phyloP scores from a whole-genome alignment of 2,113 vertebrate species.

The Microtus oregoni region DNA sequence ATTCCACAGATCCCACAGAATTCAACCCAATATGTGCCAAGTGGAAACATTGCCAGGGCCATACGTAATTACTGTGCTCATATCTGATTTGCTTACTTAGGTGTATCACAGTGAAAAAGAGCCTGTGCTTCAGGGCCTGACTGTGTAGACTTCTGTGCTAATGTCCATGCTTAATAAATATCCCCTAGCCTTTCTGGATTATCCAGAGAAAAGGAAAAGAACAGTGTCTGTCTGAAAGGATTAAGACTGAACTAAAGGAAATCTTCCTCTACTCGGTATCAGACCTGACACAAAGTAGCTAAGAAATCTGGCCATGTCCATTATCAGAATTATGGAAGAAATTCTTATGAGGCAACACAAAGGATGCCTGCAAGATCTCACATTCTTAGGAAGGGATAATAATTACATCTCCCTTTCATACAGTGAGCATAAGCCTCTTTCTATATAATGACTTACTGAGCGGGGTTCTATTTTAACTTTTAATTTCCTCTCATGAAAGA shows the following conservation, averaged over 20 bases:
- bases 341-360: constrained; percentile 22
- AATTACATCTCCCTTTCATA: not conserved
- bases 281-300: not conserved
- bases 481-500: constrained; percentile 17
- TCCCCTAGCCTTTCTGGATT: not conserved
- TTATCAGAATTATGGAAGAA: not conserved
- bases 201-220: not conserved
- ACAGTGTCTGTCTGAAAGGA: not conserved
- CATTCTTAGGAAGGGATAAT: not conserved
- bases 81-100: not conserved
- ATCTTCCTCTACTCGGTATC: not conserved
- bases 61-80: not conserved
- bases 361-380: not conserved
- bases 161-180: not conserved
- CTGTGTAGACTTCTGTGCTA: not conserved
- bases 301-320: not conserved
- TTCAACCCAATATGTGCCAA: not conserved
- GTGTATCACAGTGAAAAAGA: not conserved
- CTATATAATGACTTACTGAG: not conserved
- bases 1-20: not conserved
- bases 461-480: constrained; percentile 38
- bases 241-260: constrained; percentile 30
- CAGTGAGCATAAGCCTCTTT: not conserved
- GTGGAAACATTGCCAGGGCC: not conserved
- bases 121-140: not conserved